Evolutionary conservation across 2,888 invertebrate genomes (phyloP), one percentile per base, ranked within the genome.

Genomic region (Eilema griseolum): DNA sequence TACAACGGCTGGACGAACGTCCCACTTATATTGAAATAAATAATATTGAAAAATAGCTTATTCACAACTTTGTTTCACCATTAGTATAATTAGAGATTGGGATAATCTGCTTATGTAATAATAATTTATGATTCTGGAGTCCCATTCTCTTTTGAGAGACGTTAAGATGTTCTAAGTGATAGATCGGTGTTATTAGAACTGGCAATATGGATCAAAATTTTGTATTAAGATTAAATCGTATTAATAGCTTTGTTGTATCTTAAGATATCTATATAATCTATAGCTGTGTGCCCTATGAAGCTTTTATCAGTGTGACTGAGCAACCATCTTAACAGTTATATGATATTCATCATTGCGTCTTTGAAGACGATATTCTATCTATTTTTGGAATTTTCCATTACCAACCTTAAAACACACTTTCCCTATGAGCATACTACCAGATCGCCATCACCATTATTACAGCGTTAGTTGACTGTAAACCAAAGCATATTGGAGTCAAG

Each of bases 21-120:
- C 80, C 81, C 77, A 82, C 86, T 85, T 83, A 83, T 80, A 85
- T 85, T 86, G 81, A 81, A 86, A 82, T 81, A 78, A 74, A 77
- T 86, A 89, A 91, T 92, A 89, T 88, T 91, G 85, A 91, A 90
- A 90, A 86, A 89, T 86, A 79, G 83, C 84, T 78, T 78, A 84
- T 87, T 88, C 78, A 80, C 70, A 75, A 78, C 78, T 74, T 81
- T 86, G 85, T 88, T 85, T 85, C 73, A 83, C 83, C 80, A 85
- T 84, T 83, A 81, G 68, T 46, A 72, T 79, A 82, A 81, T 79
- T 81, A 74, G 71, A 72, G 75, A 80, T 77, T 73, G 33, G 72
- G 76, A 72, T 78, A 83, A 82, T 76, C 83, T 70, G 74, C 78
- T 81, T 80, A 76, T 56, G 67, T 72, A 72, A 76, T 71, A 61